These are phyloP conservation scores for Hemicrepidius hirtus DNA, from an alignment of 2,888 invertebrate species.

Conservation along the genomic window DNA sequence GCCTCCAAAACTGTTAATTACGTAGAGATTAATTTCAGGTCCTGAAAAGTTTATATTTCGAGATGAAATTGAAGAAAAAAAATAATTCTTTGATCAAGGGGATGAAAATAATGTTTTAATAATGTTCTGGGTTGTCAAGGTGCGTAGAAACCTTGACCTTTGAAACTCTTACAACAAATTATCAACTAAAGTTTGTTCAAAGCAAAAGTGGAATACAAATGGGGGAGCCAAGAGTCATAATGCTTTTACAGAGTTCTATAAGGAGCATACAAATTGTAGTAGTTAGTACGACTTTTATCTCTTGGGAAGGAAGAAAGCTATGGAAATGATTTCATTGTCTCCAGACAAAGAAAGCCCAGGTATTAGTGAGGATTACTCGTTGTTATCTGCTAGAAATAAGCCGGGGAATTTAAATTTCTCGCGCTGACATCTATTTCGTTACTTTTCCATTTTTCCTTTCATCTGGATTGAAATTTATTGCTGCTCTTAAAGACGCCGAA, in stretches of 20 bases:
- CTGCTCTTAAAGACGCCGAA: conserved; percentile 27
- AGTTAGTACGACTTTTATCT: conserved; percentile 49
- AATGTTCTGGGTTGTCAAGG: neutral
- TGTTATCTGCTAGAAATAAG: conserved; percentile 55
- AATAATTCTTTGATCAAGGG: too few species aligned
- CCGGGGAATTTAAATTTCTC: conserved; percentile 45
- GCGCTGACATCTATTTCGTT: conserved; percentile 41
- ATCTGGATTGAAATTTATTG: conserved; percentile 38
- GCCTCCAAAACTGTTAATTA: too few species aligned
- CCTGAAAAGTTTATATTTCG: too few species aligned
- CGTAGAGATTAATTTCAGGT: too few species aligned
- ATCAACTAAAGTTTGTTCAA: conserved; percentile 10
- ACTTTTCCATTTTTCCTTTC: conserved; percentile 40
- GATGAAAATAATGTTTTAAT: too few species aligned
- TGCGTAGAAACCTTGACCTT: neutral
- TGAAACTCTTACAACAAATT: conserved; percentile 5
- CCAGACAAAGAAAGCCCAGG: conserved; percentile 53
- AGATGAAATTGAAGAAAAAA: too few species aligned
- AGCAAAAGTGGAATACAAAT: conserved; percentile 12
- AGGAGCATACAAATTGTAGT: conserved; percentile 53
- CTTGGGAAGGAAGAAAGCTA: conserved; percentile 43
- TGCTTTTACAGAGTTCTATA: conserved; percentile 38
- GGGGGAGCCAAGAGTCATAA: conserved; percentile 14
- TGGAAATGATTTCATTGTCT: conserved; percentile 56
- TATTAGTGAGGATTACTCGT: conserved; percentile 55